Percentiles rank a stretch among this genome's conserved stretches.
Conservation (phyloP, 2,113 vertebrate genomes). For the Trichomycterus rosablanca region DNA sequence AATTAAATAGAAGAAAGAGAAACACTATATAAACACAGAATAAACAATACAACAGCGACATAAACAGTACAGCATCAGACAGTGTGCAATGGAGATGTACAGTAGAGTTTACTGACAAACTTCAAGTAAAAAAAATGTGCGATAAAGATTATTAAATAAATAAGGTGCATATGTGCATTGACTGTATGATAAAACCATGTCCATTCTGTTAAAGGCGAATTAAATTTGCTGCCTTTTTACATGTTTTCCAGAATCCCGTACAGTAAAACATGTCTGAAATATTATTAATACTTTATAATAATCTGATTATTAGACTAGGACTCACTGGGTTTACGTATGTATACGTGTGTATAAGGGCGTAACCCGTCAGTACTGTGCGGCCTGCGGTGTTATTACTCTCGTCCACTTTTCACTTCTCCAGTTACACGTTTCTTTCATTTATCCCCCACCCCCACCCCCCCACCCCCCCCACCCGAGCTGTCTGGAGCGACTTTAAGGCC, state of each 20-base stretch:
- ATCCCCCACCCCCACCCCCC: conserved; percentile 46
- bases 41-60: too few species aligned
- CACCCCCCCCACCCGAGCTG: conserved; percentile 61
- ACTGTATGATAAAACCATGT: too few species aligned
- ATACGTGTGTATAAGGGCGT: conserved; percentile 64
- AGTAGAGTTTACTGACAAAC: too few species aligned
- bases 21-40: too few species aligned
- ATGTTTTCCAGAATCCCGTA: background rate
- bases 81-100: too few species aligned
- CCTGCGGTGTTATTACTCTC: conserved; percentile 57
- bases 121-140: too few species aligned
- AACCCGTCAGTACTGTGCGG: conserved; percentile 56
- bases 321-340: conserved; percentile 50
- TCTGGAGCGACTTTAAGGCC: conserved; percentile 41
- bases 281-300: conserved; percentile 69
- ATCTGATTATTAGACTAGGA: conserved; percentile 59
- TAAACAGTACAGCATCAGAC: too few species aligned
- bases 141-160: too few species aligned
- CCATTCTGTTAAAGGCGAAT: too few species aligned
- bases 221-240: background rate
- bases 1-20: too few species aligned
- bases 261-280: background rate
- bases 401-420: conserved; percentile 61
- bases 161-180: too few species aligned
- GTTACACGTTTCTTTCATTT: too few species aligned